A percentile compares a stretch with the other conserved stretches of the same genome.
phyloP scores from a whole-genome alignment of 2,797 vertebrate species.

The Sebastolobus altivelis region DNA sequence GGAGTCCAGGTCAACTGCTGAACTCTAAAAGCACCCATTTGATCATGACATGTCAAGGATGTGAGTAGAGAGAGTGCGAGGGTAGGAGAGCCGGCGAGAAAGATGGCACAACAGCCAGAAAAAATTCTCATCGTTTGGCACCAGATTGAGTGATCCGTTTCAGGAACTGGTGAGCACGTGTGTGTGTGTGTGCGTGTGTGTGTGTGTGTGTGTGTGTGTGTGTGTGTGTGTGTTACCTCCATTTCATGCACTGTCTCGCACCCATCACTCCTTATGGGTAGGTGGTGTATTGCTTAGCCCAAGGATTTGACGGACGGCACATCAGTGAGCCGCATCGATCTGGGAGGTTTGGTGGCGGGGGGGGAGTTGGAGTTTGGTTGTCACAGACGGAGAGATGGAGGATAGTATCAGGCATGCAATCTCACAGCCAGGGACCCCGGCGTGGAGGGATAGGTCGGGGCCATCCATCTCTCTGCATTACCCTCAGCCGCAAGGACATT shows the following conservation, averaged over 20 bases:
- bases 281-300: constrained; percentile 78
- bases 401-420: constrained; percentile 85
- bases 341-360: constrained; percentile 45
- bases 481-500: constrained; percentile 84
- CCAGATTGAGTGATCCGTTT: constrained; percentile 76
- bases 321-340: constrained; percentile 83
- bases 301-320: constrained; percentile 80
- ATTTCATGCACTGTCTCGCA: constrained; percentile 74
- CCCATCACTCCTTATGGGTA: constrained; percentile 72
- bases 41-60: constrained; percentile 81
- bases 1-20: constrained; percentile 77
- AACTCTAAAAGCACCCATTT: constrained; percentile 81
- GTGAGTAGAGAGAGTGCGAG: constrained; percentile 56
- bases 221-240: constrained; percentile 51
- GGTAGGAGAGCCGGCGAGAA: constrained; percentile 40
- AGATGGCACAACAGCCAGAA: constrained; percentile 62
- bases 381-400: constrained; percentile 83
- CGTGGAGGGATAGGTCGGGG: constrained; percentile 76
- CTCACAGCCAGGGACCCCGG: constrained; percentile 78
- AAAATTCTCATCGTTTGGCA: constrained; percentile 71
- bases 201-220: constrained; percentile 33
- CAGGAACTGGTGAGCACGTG: constrained; percentile 55
- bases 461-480: constrained; percentile 86
- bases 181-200: background rate
- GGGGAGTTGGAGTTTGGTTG: constrained; percentile 68